Conservation (phyloP, 1,140 invertebrate genomes). For the Pararge aegeria region DNA sequence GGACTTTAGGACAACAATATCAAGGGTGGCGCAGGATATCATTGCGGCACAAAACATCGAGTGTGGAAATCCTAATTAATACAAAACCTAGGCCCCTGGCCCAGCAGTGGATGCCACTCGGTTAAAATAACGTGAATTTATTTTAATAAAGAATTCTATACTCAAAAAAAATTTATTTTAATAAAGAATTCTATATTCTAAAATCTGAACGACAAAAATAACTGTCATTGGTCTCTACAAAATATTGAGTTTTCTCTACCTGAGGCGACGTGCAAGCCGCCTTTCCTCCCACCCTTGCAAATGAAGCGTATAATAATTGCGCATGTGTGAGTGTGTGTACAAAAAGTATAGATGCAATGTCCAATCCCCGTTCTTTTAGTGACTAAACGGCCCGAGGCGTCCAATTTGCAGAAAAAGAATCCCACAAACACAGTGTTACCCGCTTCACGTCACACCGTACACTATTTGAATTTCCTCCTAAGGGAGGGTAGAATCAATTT, state of each 20-base stretch:
- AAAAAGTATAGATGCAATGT: slow-evolving; percentile 46
- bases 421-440: slow-evolving; percentile 64
- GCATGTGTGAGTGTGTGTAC: slow-evolving; percentile 40
- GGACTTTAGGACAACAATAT: no score
- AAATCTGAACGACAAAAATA: not conserved
- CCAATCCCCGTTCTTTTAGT: slow-evolving; percentile 59
- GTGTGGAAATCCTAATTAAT: no score
- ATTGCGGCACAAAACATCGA: no score
- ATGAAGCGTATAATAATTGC: slow-evolving; percentile 64
- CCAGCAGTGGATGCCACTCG: no score
- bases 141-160: no score
- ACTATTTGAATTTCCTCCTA: slow-evolving; percentile 76
- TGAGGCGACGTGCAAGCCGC: slow-evolving; percentile 31
- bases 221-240: not conserved
- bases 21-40: no score
- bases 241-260: not conserved
- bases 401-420: slow-evolving; percentile 77
- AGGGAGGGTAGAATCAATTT: slow-evolving; percentile 77
- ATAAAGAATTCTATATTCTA: no score
- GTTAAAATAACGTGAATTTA: no score
- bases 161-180: no score
- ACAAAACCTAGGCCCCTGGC: no score
- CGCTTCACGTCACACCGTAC: slow-evolving; percentile 71
- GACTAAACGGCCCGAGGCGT: slow-evolving; percentile 68
- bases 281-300: slow-evolving; percentile 54